Conservation (phyloP, 2,113 vertebrate species). For the Haemorhous mexicanus region DNA sequence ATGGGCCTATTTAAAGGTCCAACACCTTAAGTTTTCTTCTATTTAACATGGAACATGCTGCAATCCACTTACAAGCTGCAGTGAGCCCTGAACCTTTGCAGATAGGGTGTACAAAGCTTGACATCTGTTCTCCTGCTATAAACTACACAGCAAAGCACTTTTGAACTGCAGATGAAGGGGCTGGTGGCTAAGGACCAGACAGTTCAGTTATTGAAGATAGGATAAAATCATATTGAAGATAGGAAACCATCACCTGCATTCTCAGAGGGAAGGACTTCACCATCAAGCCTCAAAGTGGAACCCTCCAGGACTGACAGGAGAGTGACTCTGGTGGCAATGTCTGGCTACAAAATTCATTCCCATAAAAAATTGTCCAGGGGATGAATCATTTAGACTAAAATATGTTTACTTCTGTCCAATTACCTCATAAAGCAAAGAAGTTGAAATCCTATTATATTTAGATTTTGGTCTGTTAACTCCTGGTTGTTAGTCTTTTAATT, state of each 20-base stretch:
- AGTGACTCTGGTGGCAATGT: not conserved
- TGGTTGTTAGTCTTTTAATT: not conserved
- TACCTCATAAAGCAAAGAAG: not conserved
- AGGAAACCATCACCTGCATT: not conserved
- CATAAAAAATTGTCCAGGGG: not conserved
- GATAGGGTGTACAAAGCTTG: not conserved
- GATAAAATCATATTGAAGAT: not conserved
- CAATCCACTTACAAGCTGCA: not conserved
- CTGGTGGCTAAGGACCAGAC: not conserved
- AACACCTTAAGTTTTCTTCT: not conserved
- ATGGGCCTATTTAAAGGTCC: not conserved
- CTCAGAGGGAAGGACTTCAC: not conserved
- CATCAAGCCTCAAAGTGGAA: not conserved
- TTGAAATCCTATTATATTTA: not conserved
- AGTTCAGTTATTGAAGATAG: not conserved
- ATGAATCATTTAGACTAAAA: not conserved
- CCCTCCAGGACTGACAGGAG: not conserved
- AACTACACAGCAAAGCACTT: not conserved
- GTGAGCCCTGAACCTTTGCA: not conserved
- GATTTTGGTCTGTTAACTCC: not conserved
- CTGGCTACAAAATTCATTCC: not conserved
- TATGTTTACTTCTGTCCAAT: not conserved
- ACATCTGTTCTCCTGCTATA: not conserved
- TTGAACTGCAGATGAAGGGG: not conserved
- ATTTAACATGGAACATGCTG: not conserved